Evolutionary conservation across 2,888 invertebrate species (phyloP).

Genomic region (Thera obeliscata): DNA sequence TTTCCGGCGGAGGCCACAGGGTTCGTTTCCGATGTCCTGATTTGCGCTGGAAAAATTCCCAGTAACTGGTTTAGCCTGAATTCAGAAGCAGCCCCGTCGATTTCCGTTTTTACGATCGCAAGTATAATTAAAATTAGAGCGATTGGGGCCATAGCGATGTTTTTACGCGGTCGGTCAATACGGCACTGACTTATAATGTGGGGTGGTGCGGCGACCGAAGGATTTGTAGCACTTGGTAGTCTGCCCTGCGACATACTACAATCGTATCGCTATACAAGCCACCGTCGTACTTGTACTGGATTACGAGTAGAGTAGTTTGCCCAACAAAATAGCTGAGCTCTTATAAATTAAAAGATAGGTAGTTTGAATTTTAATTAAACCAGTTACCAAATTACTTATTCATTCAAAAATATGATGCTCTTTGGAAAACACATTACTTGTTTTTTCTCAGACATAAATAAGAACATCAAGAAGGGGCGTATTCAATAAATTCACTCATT

Average conservation of each 20-base stretch:
- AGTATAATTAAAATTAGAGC: slow-evolving; percentile 59
- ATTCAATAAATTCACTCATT: too few relatives aligned
- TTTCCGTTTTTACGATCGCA: slow-evolving; percentile 32
- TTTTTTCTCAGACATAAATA: too few relatives aligned
- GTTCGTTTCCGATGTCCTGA: slow-evolving; percentile 70
- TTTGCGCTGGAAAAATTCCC: slow-evolving; percentile 48
- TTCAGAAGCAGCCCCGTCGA: slow-evolving; percentile 27
- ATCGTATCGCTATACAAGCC: slow-evolving; percentile 70
- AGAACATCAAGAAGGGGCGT: too few relatives aligned
- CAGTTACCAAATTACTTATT: too few relatives aligned
- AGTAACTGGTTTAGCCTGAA: slow-evolving; percentile 41
- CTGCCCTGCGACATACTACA: slow-evolving; percentile 75
- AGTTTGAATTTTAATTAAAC: too few relatives aligned
- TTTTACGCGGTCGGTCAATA: slow-evolving; percentile 42
- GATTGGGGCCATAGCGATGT: slow-evolving; percentile 61
- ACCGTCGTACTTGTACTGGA: slow-evolving; percentile 68
- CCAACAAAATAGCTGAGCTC: not conserved
- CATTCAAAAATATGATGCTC: too few relatives aligned
- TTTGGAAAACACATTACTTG: too few relatives aligned
- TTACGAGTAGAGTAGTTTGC: slow-evolving; percentile 57
- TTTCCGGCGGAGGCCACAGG: slow-evolving; percentile 71
- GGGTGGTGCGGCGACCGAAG: slow-evolving; percentile 63
- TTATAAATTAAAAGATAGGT: too few relatives aligned
- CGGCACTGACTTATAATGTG: slow-evolving; percentile 48
- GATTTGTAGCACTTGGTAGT: slow-evolving; percentile 83